Percentiles rank a stretch among this genome's conserved stretches.
phyloP scores from a whole-genome alignment of 1,140 invertebrate genomes.

The Dreissena rostriformis region DNA sequence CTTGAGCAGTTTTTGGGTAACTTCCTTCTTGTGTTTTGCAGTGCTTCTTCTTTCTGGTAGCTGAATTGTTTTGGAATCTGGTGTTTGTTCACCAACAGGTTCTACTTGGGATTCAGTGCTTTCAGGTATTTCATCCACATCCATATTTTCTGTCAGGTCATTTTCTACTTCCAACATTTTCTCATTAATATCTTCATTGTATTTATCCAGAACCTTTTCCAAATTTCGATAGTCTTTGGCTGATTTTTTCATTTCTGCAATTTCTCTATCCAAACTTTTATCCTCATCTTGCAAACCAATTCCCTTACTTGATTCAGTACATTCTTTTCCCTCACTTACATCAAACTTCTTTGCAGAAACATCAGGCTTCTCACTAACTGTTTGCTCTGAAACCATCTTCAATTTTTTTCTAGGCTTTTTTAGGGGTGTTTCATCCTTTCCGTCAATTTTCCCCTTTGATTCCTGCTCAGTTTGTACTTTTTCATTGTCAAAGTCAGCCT shows the following conservation, averaged over 20 bases:
- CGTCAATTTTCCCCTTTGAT: background rate
- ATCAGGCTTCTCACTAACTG: background rate
- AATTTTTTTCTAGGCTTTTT: conserved; percentile 20
- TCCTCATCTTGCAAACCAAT: too few relatives aligned
- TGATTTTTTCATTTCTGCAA: conserved; percentile 4
- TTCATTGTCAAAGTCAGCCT: conserved; percentile 3
- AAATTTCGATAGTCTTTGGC: background rate
- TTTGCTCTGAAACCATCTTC: too few relatives aligned
- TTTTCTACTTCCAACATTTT: background rate
- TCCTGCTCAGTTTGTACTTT: background rate
- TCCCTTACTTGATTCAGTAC: background rate
- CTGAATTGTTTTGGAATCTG: conserved; percentile 43
- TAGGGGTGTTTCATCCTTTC: too few relatives aligned
- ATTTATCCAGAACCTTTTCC: background rate
- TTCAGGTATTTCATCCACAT: background rate
- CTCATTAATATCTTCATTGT: background rate
- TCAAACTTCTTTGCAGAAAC: conserved; percentile 9
- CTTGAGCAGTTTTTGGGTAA: conserved; percentile 45
- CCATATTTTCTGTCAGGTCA: background rate
- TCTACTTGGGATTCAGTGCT: background rate
- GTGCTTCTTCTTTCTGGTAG: conserved; percentile 60
- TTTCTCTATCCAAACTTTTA: too few relatives aligned
- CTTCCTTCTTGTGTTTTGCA: conserved; percentile 68
- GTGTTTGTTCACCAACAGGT: conserved; percentile 61
- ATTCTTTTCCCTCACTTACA: background rate